Conservation (phyloP, 2,113 vertebrate species). For the Syngnathus typhle region DNA sequence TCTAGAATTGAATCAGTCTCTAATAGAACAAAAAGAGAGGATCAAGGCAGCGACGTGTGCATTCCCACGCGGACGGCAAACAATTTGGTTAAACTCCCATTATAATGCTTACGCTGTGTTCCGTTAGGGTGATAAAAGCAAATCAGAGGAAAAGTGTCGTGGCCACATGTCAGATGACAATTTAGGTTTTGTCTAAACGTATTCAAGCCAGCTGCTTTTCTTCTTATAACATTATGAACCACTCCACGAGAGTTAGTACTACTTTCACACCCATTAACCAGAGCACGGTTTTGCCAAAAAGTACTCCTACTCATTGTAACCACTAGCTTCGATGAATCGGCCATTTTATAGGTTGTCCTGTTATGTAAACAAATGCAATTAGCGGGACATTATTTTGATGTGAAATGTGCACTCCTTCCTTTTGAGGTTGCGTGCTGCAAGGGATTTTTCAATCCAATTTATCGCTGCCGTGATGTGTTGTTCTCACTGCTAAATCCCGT, state of each 20-base stretch:
- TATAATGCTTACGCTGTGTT: background rate
- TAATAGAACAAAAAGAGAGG: background rate
- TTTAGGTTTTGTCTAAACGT: background rate
- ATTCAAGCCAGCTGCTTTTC: background rate
- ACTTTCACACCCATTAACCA: too few species aligned
- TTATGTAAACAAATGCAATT: conserved; percentile 43
- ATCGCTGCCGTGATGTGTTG: conserved; percentile 19
- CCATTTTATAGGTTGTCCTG: conserved; percentile 40
- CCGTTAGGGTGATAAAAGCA: background rate
- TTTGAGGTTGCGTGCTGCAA: conserved; percentile 37
- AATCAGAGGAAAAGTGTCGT: background rate
- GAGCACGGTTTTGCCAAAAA: too few species aligned
- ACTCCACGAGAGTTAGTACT: too few species aligned
- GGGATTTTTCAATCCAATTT: conserved; percentile 48
- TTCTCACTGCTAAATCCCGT: conserved; percentile 38
- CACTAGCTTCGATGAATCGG: background rate
- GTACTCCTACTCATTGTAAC: too few species aligned
- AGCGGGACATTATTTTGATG: conserved; percentile 29
- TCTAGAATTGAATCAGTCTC: conserved; percentile 5
- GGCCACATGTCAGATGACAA: background rate
- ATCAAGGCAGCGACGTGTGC: background rate
- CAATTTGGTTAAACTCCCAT: conserved; percentile 4
- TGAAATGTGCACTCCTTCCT: conserved; percentile 38
- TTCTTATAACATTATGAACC: background rate
- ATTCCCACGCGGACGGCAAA: background rate